Evolutionary conservation across 2,888 invertebrate genomes (phyloP).

Genomic region (Nomada goodeniana): DNA sequence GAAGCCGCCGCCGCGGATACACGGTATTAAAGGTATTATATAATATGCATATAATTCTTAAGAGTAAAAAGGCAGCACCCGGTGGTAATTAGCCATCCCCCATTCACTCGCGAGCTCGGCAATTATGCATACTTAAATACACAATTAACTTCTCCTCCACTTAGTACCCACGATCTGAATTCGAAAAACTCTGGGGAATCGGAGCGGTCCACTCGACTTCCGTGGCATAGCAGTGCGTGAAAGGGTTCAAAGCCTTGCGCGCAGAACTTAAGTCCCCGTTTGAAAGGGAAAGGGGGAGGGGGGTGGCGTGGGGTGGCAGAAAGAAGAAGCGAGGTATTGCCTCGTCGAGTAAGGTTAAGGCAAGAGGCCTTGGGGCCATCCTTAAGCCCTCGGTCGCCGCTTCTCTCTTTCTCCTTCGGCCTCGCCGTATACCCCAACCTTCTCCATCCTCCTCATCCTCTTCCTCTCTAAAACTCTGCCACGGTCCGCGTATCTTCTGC

Average conservation of each 20-base stretch:
- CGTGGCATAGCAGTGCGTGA: slow-evolving; percentile 58
- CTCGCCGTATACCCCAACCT: background rate
- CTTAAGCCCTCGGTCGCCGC: slow-evolving; percentile 65
- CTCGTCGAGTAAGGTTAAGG: slow-evolving; percentile 62
- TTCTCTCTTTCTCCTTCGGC: slow-evolving; percentile 29
- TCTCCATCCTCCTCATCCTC: background rate
- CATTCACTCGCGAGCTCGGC: slow-evolving; percentile 57
- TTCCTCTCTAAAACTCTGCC: slow-evolving; percentile 18
- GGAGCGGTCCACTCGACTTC: slow-evolving; percentile 63
- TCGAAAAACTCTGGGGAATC: slow-evolving; percentile 64
- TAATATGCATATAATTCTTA: slow-evolving; percentile 57
- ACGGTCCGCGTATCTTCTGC: slow-evolving; percentile 11
- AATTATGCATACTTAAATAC: slow-evolving; percentile 66
- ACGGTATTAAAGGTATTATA: slow-evolving; percentile 37
- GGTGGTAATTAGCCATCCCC: slow-evolving; percentile 61
- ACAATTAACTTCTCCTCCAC: slow-evolving; percentile 63
- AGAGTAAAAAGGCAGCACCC: slow-evolving; percentile 39
- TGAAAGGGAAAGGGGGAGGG: slow-evolving; percentile 39
- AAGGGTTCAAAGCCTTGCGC: slow-evolving; percentile 58
- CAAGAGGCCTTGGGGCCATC: slow-evolving; percentile 66
- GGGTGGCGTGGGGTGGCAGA: slow-evolving; percentile 15
- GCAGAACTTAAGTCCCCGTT: slow-evolving; percentile 52
- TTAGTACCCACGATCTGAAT: slow-evolving; percentile 56
- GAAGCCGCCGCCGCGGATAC: slow-evolving; percentile 19
- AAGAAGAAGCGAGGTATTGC: slow-evolving; percentile 54